phyloP scores from a whole-genome alignment of 2,113 vertebrate species.

The Sialia sialis region DNA sequence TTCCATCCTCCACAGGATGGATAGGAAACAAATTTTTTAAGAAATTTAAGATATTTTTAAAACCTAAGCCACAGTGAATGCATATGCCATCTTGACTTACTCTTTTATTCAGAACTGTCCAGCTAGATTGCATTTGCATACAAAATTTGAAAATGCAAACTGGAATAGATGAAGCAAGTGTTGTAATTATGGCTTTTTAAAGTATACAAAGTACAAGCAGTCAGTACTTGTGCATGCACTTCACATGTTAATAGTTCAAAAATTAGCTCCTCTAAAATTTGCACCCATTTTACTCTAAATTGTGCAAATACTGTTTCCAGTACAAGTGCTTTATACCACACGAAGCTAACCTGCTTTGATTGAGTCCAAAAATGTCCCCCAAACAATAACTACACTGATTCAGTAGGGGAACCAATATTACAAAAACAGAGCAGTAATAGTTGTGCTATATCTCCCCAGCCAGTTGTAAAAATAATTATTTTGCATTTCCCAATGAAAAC shows the following conservation, averaged over 20 bases:
- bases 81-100: background rate
- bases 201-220: background rate
- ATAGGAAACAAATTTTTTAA: too few relatives aligned
- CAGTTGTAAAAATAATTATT: conserved; percentile 15
- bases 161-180: background rate
- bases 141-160: background rate
- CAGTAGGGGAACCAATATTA: background rate
- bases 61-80: background rate
- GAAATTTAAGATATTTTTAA: background rate
- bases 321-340: background rate
- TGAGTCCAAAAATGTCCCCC: background rate
- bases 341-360: background rate
- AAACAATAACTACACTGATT: background rate
- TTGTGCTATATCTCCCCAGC: background rate
- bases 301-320: background rate
- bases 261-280: background rate
- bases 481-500: conserved; percentile 4
- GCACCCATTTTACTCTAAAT: fast-evolving
- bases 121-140: background rate
- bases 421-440: background rate
- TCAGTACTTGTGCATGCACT: background rate
- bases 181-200: background rate
- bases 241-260: background rate
- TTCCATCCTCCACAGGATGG: background rate
- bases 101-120: background rate